Evolutionary conservation across 2,888 invertebrate genomes (phyloP).

Genomic region (Agrilus biguttatus): DNA sequence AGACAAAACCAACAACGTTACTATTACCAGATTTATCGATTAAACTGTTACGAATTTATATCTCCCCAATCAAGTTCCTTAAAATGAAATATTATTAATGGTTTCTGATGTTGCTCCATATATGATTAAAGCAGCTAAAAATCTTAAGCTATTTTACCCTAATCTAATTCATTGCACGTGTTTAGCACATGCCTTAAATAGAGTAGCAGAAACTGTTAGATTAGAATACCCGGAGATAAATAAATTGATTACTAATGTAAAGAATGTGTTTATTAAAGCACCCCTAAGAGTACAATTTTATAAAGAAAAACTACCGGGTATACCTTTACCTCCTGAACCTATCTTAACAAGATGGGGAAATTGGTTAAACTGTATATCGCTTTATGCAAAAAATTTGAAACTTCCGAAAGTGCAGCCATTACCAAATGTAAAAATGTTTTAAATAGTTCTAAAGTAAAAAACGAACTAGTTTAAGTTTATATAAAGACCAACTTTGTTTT

Average conservation of each 20-base stretch:
- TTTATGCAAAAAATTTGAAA: too few relatives aligned
- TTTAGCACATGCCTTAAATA: conserved; percentile 18
- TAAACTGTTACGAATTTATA: background rate
- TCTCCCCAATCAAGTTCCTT: background rate
- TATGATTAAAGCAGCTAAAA: conserved; percentile 14
- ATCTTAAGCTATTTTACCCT: conserved; percentile 14
- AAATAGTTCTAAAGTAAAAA: too few relatives aligned
- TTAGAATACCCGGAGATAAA: conserved; percentile 13
- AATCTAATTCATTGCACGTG: conserved; percentile 19
- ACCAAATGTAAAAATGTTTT: too few relatives aligned
- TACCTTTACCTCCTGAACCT: conserved; percentile 17
- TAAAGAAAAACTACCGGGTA: conserved; percentile 14
- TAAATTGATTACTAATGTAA: conserved; percentile 12
- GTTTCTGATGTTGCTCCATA: conserved; percentile 12
- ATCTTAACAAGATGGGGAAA: conserved; percentile 3
- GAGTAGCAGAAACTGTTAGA: conserved; percentile 17
- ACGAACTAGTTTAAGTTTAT: too few relatives aligned
- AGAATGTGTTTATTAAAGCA: conserved; percentile 20
- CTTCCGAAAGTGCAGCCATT: too few relatives aligned
- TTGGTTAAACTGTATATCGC: too few relatives aligned
- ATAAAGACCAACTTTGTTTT: too few relatives aligned
- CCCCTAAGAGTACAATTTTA: conserved; percentile 14
- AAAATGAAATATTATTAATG: conserved; percentile 7
- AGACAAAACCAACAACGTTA: too few relatives aligned
- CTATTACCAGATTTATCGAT: too few relatives aligned